phyloP scores from a whole-genome alignment of 2,888 invertebrate species.

The Drosophila pegasa region DNA sequence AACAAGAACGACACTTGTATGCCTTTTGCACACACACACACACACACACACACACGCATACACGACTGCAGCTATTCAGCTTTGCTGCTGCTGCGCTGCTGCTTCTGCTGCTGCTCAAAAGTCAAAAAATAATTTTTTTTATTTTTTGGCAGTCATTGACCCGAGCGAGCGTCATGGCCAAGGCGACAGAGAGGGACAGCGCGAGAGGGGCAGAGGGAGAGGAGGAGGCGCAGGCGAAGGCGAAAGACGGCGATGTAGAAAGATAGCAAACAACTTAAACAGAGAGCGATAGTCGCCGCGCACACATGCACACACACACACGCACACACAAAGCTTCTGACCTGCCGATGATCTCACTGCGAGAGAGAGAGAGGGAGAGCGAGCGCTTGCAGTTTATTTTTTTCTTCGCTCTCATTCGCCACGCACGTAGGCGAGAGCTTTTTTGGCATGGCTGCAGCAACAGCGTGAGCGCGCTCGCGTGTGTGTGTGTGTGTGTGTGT shows the following conservation, averaged over 20 bases:
- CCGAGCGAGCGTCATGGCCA: slow-evolving; percentile 33
- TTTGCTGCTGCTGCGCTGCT: no score
- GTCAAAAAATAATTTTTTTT: slow-evolving; percentile 54
- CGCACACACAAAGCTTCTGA: slow-evolving; percentile 49
- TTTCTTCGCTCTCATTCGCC: slow-evolving; percentile 7
- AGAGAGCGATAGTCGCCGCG: slow-evolving; percentile 67
- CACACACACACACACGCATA: slow-evolving; percentile 1
- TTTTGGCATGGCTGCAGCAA: slow-evolving; percentile 36
- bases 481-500: slow-evolving; percentile 4
- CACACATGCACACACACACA: slow-evolving; percentile 30
- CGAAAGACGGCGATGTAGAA: slow-evolving; percentile 61
- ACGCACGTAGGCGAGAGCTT: slow-evolving; percentile 45
- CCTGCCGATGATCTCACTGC: slow-evolving; percentile 56
- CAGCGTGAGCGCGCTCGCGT: neutral
- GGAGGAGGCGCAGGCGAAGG: slow-evolving; percentile 1
- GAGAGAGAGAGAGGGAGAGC: neutral
- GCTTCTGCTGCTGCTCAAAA: slow-evolving; percentile 64
- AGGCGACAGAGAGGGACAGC: slow-evolving; percentile 16
- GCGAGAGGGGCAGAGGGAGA: neutral
- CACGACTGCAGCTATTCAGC: slow-evolving; percentile 26
- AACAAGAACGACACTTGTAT: slow-evolving; percentile 72
- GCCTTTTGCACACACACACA: slow-evolving; percentile 46
- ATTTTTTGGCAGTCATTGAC: slow-evolving; percentile 78
- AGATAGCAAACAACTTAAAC: slow-evolving; percentile 77
- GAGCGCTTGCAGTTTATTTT: slow-evolving; percentile 21